A percentile compares a stretch with the other conserved stretches of the same genome.
Evolutionary conservation across 2,888 invertebrate genomes (phyloP).

Genomic region (Candidula unifasciata): DNA sequence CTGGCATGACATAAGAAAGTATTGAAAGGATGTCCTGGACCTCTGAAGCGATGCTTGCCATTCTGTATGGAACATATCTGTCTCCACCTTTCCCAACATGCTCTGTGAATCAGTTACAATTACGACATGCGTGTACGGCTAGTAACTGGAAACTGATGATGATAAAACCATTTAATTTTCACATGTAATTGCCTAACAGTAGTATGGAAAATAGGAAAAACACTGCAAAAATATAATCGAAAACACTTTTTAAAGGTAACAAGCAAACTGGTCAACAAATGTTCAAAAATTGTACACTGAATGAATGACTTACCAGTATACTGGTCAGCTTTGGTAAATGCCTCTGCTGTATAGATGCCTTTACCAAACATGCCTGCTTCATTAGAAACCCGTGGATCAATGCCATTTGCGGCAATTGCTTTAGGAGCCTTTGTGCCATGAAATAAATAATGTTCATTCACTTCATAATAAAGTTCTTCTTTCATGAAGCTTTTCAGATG

Average conservation of each 20-base stretch:
- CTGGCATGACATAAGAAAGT: too few species aligned
- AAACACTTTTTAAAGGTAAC: background rate
- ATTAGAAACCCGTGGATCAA: slow-evolving; percentile 59
- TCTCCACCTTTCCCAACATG: too few species aligned
- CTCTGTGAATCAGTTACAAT: too few species aligned
- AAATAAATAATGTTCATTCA: slow-evolving; percentile 65
- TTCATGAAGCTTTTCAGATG: slow-evolving; percentile 15
- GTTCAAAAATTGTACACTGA: background rate
- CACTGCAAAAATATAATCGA: background rate
- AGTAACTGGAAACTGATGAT: too few species aligned
- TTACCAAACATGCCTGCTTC: slow-evolving; percentile 62
- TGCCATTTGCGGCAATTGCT: slow-evolving; percentile 59
- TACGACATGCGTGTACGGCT: too few species aligned
- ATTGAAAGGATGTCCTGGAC: too few species aligned
- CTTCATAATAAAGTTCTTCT: slow-evolving; percentile 56
- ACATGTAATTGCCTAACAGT: too few species aligned
- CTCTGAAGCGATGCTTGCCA: too few species aligned
- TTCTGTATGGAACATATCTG: too few species aligned
- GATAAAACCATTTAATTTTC: too few species aligned
- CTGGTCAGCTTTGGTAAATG: slow-evolving; percentile 68
- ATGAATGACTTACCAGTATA: slow-evolving; percentile 57
- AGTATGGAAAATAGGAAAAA: background rate
- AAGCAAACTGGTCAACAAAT: background rate
- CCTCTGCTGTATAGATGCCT: slow-evolving; percentile 67
- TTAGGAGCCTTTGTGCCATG: slow-evolving; percentile 64